A percentile compares a stretch with the other conserved stretches of the same genome.
Conservation (phyloP, 2,113 vertebrate species). For the Microtus ochrogaster region DNA sequence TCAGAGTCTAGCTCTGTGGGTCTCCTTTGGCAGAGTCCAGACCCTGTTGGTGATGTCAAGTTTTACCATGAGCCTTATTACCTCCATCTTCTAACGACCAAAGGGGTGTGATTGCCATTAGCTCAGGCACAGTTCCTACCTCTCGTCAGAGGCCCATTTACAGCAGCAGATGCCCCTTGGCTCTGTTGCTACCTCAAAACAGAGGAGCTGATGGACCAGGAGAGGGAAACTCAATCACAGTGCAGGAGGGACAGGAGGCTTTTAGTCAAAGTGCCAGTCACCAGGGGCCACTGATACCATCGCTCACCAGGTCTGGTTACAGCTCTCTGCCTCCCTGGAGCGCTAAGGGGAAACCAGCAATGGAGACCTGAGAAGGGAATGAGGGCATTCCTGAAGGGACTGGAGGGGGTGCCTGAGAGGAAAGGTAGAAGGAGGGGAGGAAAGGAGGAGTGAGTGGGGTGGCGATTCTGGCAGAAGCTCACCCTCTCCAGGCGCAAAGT, state of each 20-base stretch:
- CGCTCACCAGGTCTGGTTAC: conserved; percentile 78
- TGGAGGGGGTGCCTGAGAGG: neutral
- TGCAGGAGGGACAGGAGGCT: conserved; percentile 70
- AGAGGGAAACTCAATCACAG: conserved; percentile 77
- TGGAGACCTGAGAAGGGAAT: conserved; percentile 70
- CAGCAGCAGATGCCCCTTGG: neutral
- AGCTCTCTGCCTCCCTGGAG: conserved; percentile 75
- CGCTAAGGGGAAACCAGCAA: conserved; percentile 78
- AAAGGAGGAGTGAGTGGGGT: too few species aligned
- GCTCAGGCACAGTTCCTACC: neutral
- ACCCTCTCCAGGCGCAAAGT: neutral
- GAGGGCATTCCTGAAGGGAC: neutral
- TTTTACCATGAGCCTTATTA: too few species aligned
- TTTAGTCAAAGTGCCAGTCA: conserved; percentile 81
- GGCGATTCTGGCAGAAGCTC: neutral
- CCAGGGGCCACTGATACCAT: conserved; percentile 80
- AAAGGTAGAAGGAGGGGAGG: too few species aligned
- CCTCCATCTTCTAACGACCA: neutral
- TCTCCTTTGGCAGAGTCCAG: neutral
- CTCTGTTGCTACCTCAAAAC: neutral
- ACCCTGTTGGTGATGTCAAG: too few species aligned
- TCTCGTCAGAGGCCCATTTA: neutral
- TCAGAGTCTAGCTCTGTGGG: neutral
- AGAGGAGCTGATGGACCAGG: neutral
- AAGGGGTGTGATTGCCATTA: neutral